Percentiles rank a stretch among this genome's conserved stretches.
phyloP scores from a whole-genome alignment of 2,113 vertebrate genomes.

The Psettodes erumei region DNA sequence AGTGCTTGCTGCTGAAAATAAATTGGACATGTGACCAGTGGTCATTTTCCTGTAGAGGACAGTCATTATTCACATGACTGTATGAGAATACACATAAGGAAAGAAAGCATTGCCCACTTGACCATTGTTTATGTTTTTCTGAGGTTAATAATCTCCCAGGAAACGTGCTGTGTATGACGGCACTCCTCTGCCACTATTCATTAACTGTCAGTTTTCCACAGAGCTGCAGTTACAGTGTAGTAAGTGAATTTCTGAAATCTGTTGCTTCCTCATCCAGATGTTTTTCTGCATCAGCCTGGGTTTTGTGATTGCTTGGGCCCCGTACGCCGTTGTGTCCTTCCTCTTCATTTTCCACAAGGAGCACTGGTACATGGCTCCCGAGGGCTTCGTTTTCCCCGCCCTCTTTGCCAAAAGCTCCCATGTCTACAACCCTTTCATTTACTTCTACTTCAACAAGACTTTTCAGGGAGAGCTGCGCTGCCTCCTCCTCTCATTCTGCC shows the following conservation, averaged over 20 bases:
- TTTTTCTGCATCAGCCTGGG: slow-evolving; percentile 80
- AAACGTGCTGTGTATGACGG: not conserved
- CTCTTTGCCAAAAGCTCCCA: slow-evolving; percentile 82
- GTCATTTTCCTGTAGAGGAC: not conserved
- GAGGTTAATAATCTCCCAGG: not conserved
- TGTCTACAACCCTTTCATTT: slow-evolving; percentile 82
- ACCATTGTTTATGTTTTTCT: not conserved
- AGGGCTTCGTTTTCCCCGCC: slow-evolving; percentile 74
- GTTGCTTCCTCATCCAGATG: slow-evolving; percentile 70
- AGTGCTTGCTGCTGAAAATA: not conserved
- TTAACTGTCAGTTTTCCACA: not conserved
- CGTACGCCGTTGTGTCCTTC: slow-evolving; percentile 75
- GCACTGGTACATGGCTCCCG: slow-evolving; percentile 64
- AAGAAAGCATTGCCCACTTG: not conserved
- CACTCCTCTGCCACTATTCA: slow-evolving; percentile 11
- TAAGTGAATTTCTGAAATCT: not conserved
- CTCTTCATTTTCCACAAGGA: slow-evolving; percentile 77
- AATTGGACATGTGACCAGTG: not conserved
- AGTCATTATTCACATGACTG: not conserved
- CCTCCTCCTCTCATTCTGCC: slow-evolving; percentile 47
- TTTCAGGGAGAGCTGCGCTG: slow-evolving; percentile 69
- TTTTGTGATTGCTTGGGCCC: slow-evolving; percentile 76
- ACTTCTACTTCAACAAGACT: slow-evolving; percentile 81
- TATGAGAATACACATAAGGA: not conserved
- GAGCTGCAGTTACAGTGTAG: not conserved